Base-by-base conservation (phyloP, 2,888 invertebrate species). In the Drosophila gaucha region DNA sequence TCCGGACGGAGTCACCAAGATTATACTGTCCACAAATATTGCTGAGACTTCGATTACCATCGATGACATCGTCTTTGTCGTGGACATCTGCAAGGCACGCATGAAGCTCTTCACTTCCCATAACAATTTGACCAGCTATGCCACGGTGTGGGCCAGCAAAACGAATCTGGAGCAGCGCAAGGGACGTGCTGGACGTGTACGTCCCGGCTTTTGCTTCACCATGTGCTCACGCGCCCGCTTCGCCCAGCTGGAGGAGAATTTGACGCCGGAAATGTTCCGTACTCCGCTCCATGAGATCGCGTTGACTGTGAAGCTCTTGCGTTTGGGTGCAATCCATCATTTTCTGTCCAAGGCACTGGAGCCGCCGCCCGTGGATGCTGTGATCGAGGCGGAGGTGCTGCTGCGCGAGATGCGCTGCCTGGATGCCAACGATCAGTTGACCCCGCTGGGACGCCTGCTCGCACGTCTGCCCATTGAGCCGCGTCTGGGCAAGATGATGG, bases 11-110 rank as follows among this genome's bases (percentile, higher is more conserved):
- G 94, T 98, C 6, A 97, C 96, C 2, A 99, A 99, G 96, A 96
- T 99, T 56, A 99, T 99, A 86, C 92, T 99, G 14, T 96, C 99
- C 0, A 99, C 99, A 2, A 99, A 99, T 91, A 99, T 99, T 88
- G 99, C 99, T 0, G 99, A 99, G 92, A 98, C 99, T 0, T 98
- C 98, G 6, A 97, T 99, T 76, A 99, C 99, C 0, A 99, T 99
- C 78, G 97, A 99, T 91, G 99, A 99, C 90, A 98, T 99, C 2
- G 98, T 99, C 1, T 99, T 96, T 92, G 99, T 99, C 0, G 96
- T 99, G 65, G 99, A 99, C 91, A 96, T 97, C 39, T 98, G 99
- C 93, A 98, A 99, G 92, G 97, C 98, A 0, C 98, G 99, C 91
- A 97, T 99, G 95, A 99, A 99, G 90, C 93, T 99, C 89, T 99